Evolutionary conservation across 2,888 invertebrate species (phyloP).

Genomic region (Epinotia ramella): DNA sequence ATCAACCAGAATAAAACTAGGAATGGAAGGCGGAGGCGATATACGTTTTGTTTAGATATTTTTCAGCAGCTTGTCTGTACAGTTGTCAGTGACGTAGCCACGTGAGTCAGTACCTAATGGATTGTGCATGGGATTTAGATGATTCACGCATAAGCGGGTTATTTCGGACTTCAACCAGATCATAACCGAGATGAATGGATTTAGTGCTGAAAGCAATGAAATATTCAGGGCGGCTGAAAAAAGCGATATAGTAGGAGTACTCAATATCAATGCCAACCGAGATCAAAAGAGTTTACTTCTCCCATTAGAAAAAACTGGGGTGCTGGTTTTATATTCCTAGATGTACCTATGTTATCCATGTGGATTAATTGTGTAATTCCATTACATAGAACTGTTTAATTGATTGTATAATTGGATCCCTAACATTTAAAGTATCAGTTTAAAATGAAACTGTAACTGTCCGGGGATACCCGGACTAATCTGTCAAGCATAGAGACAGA

Average conservation of each 20-base stretch:
- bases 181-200: conserved; percentile 52
- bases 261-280: neutral
- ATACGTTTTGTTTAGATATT: neutral
- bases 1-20: no score
- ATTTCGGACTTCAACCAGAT: conserved; percentile 59
- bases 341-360: no score
- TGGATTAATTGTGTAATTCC: no score
- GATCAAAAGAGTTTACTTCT: neutral
- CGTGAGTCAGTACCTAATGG: conserved; percentile 6
- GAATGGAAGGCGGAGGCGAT: no score
- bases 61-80: neutral
- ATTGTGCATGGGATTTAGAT: conserved; percentile 44
- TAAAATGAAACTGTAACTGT: no score
- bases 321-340: no score
- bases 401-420: no score
- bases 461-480: no score
- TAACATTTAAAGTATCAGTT: no score
- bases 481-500: no score
- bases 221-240: conserved; percentile 45
- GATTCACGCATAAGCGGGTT: conserved; percentile 57
- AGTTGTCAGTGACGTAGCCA: neutral
- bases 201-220: conserved; percentile 41
- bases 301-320: no score
- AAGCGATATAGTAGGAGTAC: neutral
- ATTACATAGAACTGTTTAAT: no score